These are phyloP conservation scores for Tetrapedia diversipes DNA, from an alignment of 2,888 invertebrate genomes.

Conservation along the genomic window DNA sequence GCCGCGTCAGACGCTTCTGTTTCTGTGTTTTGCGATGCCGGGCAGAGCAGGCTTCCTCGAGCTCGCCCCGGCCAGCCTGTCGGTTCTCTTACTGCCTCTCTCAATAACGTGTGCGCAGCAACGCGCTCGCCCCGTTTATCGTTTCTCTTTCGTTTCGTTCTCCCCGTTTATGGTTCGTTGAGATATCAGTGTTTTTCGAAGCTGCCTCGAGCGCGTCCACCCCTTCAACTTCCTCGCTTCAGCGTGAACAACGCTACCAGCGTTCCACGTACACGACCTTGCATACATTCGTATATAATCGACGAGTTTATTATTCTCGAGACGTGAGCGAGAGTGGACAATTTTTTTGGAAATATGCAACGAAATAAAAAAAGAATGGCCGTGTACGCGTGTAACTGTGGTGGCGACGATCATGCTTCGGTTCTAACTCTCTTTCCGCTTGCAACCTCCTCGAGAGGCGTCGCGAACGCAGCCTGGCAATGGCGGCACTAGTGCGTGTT, in stretches of 20 bases:
- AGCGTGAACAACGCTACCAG: constrained; percentile 16
- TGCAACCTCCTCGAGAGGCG: constrained; percentile 24
- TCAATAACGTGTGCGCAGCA: no score
- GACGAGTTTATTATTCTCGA: no score
- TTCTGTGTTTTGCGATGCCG: no score
- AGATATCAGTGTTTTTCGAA: constrained; percentile 4
- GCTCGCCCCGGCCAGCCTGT: constrained; percentile 19
- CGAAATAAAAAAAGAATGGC: neutral
- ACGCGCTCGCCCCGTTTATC: no score
- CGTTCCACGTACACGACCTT: no score
- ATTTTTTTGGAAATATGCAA: no score
- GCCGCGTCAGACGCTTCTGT: constrained; percentile 67
- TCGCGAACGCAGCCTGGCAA: constrained; percentile 28
- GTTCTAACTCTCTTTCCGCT: constrained; percentile 21
- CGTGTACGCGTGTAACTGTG: constrained; percentile 8
- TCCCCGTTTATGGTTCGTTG: neutral
- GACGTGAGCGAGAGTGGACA: no score
- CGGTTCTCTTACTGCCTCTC: no score
- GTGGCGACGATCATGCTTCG: constrained; percentile 18
- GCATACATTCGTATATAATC: no score
- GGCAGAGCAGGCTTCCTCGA: no score
- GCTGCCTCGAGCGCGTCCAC: constrained; percentile 66
- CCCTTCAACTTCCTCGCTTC: constrained; percentile 68
- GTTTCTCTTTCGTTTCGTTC: neutral
- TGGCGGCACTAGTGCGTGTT: neutral